Conservation (phyloP, 53 echinoderm and acorn worm genomes). For the Henricia sp. region DNA sequence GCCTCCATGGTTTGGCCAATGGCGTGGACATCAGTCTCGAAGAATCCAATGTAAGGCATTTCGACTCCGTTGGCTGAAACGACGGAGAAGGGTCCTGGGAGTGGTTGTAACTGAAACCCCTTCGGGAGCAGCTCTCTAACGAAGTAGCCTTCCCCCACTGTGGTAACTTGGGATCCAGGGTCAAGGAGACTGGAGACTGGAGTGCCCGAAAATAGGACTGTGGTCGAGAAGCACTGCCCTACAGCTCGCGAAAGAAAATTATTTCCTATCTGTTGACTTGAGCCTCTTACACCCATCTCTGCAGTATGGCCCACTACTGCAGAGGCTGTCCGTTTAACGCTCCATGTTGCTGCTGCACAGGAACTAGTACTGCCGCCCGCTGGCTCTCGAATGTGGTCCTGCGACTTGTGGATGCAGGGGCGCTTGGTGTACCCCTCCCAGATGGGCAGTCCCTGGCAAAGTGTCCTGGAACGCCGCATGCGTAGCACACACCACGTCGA, state of each 20-base stretch:
- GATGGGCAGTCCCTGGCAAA: constrained; percentile 20
- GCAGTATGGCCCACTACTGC: no score
- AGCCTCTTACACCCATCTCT: background rate
- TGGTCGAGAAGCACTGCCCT: constrained; percentile 21
- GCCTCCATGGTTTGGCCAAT: background rate
- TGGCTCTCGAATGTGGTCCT: no score
- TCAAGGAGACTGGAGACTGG: constrained; percentile 31
- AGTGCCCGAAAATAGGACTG: background rate
- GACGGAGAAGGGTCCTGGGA: constrained; percentile 19
- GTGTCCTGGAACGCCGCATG: constrained; percentile 10
- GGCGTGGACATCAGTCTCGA: constrained; percentile 24
- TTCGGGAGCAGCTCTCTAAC: background rate
- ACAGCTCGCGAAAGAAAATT: constrained; percentile 16
- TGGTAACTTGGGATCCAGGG: constrained; percentile 60
- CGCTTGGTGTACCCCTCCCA: background rate
- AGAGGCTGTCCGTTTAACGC: background rate
- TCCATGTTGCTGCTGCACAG: background rate
- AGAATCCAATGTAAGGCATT: constrained; percentile 49
- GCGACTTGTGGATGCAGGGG: no score
- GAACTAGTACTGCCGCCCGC: background rate
- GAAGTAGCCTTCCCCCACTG: constrained; percentile 42
- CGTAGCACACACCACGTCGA: background rate
- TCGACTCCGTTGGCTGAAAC: constrained; percentile 39
- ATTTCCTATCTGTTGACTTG: background rate
- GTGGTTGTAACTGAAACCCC: constrained; percentile 29